phyloP scores from a whole-genome alignment of 1,140 invertebrate genomes.

The Drosophila subpulchrella region DNA sequence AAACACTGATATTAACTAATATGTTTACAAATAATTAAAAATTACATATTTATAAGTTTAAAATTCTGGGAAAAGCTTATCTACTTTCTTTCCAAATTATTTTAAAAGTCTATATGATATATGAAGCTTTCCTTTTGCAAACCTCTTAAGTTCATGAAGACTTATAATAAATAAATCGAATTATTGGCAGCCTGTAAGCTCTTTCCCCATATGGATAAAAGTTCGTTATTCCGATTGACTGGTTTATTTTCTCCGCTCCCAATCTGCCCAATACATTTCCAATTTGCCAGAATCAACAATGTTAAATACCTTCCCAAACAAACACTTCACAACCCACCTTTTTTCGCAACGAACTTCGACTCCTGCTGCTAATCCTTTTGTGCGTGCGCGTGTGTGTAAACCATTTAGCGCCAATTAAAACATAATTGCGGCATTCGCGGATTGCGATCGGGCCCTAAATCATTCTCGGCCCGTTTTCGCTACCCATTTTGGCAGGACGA shows the following conservation, averaged over 20 bases:
- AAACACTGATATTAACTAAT: not conserved
- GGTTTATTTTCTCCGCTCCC: not conserved
- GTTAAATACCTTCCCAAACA: constrained; percentile 1
- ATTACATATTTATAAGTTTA: too few species aligned
- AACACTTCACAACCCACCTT: constrained; percentile 10
- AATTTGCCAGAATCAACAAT: constrained; percentile 4
- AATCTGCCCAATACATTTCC: constrained; percentile 1
- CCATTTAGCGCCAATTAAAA: constrained; percentile 78
- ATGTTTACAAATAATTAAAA: too few species aligned
- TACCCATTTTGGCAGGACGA: constrained; percentile 15
- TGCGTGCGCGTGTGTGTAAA: constrained; percentile 55
- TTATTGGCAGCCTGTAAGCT: not conserved
- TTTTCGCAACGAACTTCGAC: constrained; percentile 9
- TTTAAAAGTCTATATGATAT: too few species aligned
- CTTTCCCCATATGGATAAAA: not conserved
- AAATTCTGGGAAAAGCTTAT: too few species aligned
- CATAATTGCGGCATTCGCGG: constrained; percentile 75
- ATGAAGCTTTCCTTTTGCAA: too few species aligned
- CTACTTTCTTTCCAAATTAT: too few species aligned
- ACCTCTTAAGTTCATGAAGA: too few species aligned
- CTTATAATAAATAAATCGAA: too few species aligned
- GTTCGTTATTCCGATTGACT: constrained; percentile 1
- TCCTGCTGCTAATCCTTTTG: constrained; percentile 32
- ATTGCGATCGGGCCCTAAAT: constrained; percentile 73
- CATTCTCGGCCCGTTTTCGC: constrained; percentile 46